These are phyloP conservation scores for Thinocorus orbignyianus DNA, from an alignment of 2,113 vertebrate genomes.

Conservation along the genomic window DNA sequence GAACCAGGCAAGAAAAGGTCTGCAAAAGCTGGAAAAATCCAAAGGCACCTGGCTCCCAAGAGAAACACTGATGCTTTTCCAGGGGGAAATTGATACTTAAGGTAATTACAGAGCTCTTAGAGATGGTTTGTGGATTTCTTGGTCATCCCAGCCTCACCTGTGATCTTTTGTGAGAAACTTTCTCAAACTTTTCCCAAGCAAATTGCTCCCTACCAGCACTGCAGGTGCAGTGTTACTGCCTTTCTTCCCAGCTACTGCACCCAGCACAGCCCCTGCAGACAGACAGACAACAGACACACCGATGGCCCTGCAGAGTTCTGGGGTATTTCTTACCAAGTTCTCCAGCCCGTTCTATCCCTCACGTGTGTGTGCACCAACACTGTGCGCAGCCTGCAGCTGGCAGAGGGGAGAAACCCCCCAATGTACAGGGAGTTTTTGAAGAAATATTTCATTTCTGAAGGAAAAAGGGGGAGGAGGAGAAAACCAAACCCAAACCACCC, in stretches of 20 bases:
- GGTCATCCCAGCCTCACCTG: not conserved
- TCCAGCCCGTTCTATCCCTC: not conserved
- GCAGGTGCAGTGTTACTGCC: not conserved
- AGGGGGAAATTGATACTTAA: not conserved
- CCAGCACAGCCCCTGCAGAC: not conserved
- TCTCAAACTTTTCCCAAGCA: not conserved
- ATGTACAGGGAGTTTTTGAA: not conserved
- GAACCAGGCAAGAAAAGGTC: not conserved
- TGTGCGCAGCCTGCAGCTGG: not conserved
- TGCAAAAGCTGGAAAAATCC: not conserved
- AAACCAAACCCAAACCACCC: not conserved
- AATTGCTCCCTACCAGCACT: not conserved
- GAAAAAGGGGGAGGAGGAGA: not conserved
- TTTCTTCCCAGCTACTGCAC: not conserved
- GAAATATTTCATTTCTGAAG: not conserved
- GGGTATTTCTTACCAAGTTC: not conserved
- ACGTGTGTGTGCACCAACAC: rapidly evolving
- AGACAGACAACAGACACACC: not conserved
- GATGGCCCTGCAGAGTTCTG: not conserved
- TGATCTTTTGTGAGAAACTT: not conserved
- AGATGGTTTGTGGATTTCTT: not conserved
- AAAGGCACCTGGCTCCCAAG: not conserved
- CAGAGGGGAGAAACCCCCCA: not conserved
- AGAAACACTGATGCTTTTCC: not conserved
- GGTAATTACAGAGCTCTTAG: not conserved